Base-by-base conservation (phyloP, 2,113 vertebrate genomes). In the Actenoides lindsayi region DNA sequence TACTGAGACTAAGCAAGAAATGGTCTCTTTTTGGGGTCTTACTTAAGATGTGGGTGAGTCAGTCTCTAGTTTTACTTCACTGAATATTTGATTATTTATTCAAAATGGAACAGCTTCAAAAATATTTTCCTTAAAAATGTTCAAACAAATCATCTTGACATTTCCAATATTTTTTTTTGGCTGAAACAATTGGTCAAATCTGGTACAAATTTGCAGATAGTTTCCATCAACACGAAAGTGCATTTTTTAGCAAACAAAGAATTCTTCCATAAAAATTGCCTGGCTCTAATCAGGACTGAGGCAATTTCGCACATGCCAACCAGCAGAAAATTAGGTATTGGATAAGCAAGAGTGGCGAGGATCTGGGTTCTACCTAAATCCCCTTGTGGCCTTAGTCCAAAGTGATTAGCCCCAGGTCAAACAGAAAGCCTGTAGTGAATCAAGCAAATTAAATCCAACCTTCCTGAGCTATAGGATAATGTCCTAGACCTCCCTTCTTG, bases 161-260 rank as follows among this genome's bases (percentile, higher is more conserved):
- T 96, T 90, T 96, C 80, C 95, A 90, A 64, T 93, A 56, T 89
- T 94, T 95, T 89, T 94, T 95, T 96, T 94, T 92, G 92, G 96
- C 93, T 95, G 90, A 94, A 96, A 96, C 92, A 90, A 93, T 96
- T 95, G 95, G 93, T 90, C 85, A 93, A 96, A 96, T 96, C 94
- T 96, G 96, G 93, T 96, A 96, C 95, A 96, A 96, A 96, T 96
- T 97, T 96, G 85, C 93, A 96, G 94, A 96, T 96, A 95, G 93
- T 97, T 97, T 96, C 95, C 94, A 95, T 97, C 96, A 96, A 97
- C 93, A 95, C 90, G 0, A 96, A 94, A 96, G 46, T 90, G 87
- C 93, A 94, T 96, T 97, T 97, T 74, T 95, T 74, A 95, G 82
- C 93, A 95, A 97, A 91, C 65, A 96, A 93, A 96, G 93, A 97